Conservation (phyloP, 2,888 invertebrate species). For the Mellilla xanthometata region DNA sequence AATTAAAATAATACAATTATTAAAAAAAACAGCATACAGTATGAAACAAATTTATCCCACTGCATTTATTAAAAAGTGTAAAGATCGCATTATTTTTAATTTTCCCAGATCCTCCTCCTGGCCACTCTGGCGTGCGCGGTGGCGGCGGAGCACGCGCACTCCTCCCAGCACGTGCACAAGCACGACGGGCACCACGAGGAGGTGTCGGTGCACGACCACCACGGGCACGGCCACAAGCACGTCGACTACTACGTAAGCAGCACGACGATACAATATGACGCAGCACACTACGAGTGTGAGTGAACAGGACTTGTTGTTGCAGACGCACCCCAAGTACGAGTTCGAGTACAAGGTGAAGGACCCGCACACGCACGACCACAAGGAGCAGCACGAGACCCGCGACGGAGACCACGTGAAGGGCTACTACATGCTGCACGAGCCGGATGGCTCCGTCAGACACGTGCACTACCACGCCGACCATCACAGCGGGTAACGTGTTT, state of each 20-base stretch:
- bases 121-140: constrained; percentile 28
- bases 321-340: constrained; percentile 34
- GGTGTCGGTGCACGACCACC: constrained; percentile 27
- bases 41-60: too few relatives aligned
- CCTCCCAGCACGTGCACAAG: constrained; percentile 41
- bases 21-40: too few relatives aligned
- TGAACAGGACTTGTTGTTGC: not conserved
- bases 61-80: too few relatives aligned
- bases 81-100: too few relatives aligned
- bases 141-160: constrained; percentile 36
- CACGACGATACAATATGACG: not conserved
- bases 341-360: constrained; percentile 66
- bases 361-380: constrained; percentile 61
- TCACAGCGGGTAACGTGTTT: constrained; percentile 34
- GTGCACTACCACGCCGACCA: constrained; percentile 31
- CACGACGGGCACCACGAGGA: constrained; percentile 39
- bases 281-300: not conserved
- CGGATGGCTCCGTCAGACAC: constrained; percentile 28
- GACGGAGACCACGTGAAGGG: constrained; percentile 51
- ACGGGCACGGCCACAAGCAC: constrained; percentile 35
- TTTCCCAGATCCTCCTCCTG: constrained; percentile 10
- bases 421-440: constrained; percentile 29
- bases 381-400: constrained; percentile 51
- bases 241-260: constrained; percentile 37
- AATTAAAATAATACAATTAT: too few relatives aligned